phyloP scores from a whole-genome alignment of 2,888 invertebrate genomes.

The Callimorpha dominula region DNA sequence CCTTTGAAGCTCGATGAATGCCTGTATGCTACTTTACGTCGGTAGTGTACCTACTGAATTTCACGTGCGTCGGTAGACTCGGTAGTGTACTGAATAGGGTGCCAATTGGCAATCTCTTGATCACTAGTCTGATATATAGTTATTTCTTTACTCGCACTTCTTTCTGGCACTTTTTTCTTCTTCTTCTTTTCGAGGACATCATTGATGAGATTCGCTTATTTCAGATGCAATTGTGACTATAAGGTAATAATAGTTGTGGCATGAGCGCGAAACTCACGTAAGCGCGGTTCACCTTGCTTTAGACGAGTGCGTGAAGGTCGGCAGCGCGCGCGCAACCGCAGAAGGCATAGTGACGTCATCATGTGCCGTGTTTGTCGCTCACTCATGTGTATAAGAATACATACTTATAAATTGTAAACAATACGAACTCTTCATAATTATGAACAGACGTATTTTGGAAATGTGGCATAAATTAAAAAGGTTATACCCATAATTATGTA shows the following conservation, averaged over 20 bases:
- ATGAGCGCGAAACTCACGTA: slow-evolving; percentile 46
- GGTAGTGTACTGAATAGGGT: neutral
- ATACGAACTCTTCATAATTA: slow-evolving; percentile 29
- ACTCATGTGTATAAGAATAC: slow-evolving; percentile 48
- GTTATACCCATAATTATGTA: too few species aligned
- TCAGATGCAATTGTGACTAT: neutral
- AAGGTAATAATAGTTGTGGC: slow-evolving; percentile 20
- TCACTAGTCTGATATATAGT: neutral
- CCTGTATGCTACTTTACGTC: too few species aligned
- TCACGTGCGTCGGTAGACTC: too few species aligned
- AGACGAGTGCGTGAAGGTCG: slow-evolving; percentile 54
- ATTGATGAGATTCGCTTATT: neutral
- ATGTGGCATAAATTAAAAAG: neutral
- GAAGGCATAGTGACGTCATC: slow-evolving; percentile 63
- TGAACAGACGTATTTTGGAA: neutral
- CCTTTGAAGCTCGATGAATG: too few species aligned
- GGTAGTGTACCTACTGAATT: too few species aligned
- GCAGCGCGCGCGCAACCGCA: slow-evolving; percentile 52
- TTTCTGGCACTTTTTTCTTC: neutral
- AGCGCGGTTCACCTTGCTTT: slow-evolving; percentile 49
- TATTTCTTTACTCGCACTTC: neutral
- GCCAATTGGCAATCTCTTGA: neutral
- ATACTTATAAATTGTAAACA: slow-evolving; percentile 64
- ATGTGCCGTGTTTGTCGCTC: slow-evolving; percentile 48
- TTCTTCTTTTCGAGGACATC: neutral